Evolutionary conservation across 2,113 vertebrate genomes (phyloP).

Genomic region (Calidris pygmaea): DNA sequence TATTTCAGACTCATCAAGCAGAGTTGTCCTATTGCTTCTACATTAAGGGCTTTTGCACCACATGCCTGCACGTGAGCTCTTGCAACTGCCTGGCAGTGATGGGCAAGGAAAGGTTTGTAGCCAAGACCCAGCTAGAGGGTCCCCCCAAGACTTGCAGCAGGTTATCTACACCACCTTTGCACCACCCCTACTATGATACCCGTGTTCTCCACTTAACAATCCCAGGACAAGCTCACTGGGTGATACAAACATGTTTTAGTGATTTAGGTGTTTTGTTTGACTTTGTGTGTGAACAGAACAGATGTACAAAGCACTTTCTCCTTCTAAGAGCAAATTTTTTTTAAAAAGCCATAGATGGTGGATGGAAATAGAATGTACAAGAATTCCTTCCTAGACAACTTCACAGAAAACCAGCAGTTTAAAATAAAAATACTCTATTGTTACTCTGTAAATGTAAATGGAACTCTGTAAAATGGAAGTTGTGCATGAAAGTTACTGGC

Average conservation of each 20-base stretch:
- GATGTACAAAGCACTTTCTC: not conserved
- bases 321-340: not conserved
- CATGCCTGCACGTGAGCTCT: not conserved
- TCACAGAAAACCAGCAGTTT: not conserved
- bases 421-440: not conserved
- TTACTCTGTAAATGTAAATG: no score
- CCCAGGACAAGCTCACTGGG: not conserved
- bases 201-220: not conserved
- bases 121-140: not conserved
- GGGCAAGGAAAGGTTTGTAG: not conserved
- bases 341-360: not conserved
- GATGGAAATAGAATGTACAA: not conserved
- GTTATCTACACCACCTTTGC: not conserved
- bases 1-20: not conserved
- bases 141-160: not conserved
- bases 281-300: not conserved
- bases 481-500: not conserved
- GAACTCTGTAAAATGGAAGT: not conserved
- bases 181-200: not conserved
- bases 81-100: not conserved
- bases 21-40: not conserved
- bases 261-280: not conserved
- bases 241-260: not conserved
- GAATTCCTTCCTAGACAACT: not conserved
- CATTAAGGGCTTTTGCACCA: not conserved